phyloP scores from a whole-genome alignment of 2,888 invertebrate genomes.

The Deroplatys truncata region DNA sequence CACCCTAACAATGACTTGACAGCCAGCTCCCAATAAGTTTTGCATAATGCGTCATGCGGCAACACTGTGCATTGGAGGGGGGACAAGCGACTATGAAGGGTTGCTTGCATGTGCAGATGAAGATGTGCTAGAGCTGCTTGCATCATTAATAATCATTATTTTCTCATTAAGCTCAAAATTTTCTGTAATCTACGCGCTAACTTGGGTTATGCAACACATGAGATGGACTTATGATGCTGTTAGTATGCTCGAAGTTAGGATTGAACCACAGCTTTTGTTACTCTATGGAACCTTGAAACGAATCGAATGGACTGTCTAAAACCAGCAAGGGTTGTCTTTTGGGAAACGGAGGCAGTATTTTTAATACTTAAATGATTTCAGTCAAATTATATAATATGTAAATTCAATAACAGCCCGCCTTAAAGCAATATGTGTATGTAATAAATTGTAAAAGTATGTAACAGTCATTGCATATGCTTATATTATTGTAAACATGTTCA shows the following conservation, averaged over 20 bases:
- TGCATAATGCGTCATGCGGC: constrained; percentile 4
- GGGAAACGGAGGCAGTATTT: too few species aligned
- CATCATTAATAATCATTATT: neutral
- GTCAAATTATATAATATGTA: too few species aligned
- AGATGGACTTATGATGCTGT: neutral
- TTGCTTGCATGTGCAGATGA: neutral
- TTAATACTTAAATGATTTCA: too few species aligned
- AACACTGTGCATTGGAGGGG: neutral
- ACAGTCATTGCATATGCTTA: too few species aligned
- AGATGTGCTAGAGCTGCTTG: neutral
- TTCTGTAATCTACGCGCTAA: neutral
- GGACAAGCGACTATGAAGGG: neutral
- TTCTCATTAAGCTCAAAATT: neutral
- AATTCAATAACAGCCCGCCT: too few species aligned
- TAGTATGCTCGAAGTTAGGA: neutral
- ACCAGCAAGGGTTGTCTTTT: too few species aligned
- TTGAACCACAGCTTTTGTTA: too few species aligned
- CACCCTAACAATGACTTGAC: neutral
- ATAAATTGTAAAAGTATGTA: too few species aligned
- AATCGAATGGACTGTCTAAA: too few species aligned
- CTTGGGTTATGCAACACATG: neutral
- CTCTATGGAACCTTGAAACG: too few species aligned
- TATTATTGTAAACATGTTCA: too few species aligned
- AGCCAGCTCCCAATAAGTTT: neutral
- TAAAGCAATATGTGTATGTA: too few species aligned